Percentiles rank a stretch among this genome's conserved stretches.
Conservation (phyloP, 2,888 invertebrate species). For the Cosmopolites sordidus region DNA sequence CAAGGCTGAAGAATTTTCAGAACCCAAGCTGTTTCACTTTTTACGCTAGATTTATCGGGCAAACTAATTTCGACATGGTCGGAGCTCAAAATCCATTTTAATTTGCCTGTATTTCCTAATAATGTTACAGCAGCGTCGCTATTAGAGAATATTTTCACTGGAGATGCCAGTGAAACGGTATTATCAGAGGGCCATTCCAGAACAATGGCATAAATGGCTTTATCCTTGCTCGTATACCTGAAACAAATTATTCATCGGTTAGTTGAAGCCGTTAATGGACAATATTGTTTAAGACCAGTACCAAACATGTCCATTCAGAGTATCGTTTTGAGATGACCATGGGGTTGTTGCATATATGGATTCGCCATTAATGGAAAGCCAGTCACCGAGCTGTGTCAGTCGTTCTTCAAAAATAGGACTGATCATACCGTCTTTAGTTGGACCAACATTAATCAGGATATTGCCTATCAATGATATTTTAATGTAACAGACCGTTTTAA, state of each 20-base stretch:
- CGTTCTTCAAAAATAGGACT: conserved; percentile 83
- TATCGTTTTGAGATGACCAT: conserved; percentile 80
- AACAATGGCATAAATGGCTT: conserved; percentile 62
- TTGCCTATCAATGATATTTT: no score
- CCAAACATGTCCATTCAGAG: conserved; percentile 52
- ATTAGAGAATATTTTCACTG: conserved; percentile 34
- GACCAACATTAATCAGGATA: conserved; percentile 79
- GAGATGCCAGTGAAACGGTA: conserved; percentile 49
- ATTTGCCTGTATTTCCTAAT: conserved; percentile 50
- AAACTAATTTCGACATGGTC: conserved; percentile 36
- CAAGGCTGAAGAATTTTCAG: conserved; percentile 39
- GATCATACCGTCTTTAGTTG: conserved; percentile 84
- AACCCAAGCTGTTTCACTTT: conserved; percentile 51
- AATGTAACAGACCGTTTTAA: no score
- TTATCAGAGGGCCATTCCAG: conserved; percentile 65
- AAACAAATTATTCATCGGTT: not conserved
- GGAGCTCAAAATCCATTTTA: conserved; percentile 36
- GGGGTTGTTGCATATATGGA: conserved; percentile 77
- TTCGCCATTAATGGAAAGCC: conserved; percentile 78
- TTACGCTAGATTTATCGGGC: conserved; percentile 48
- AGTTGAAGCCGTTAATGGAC: not conserved
- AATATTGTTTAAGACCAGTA: not conserved
- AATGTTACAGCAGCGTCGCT: conserved; percentile 45
- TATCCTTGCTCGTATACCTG: conserved; percentile 34
- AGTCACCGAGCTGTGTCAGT: conserved; percentile 69